Conservation (phyloP, 2,113 vertebrate species). For the Microcebus murinus region DNA sequence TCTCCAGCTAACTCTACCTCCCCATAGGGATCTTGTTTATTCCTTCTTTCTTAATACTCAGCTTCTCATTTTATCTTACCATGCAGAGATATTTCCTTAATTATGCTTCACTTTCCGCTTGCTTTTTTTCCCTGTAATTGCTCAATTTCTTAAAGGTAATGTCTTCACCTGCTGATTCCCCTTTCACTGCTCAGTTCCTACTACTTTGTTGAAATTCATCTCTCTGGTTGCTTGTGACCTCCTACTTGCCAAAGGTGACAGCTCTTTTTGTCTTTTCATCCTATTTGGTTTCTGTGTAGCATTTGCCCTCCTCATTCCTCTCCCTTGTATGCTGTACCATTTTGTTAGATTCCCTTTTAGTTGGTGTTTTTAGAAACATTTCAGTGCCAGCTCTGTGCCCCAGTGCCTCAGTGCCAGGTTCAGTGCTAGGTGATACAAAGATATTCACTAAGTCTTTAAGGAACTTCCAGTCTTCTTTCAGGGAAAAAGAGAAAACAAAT, state of each 20-base stretch:
- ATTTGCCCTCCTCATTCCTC: not conserved
- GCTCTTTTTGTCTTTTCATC: not conserved
- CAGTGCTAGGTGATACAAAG: not conserved
- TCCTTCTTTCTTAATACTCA: not conserved
- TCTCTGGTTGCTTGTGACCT: not conserved
- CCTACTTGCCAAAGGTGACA: not conserved
- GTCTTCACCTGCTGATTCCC: not conserved
- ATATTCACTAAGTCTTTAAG: not conserved
- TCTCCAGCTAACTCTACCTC: not conserved
- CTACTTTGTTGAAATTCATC: not conserved
- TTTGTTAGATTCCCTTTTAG: not conserved
- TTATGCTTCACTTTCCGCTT: not conserved
- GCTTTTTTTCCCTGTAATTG: not conserved
- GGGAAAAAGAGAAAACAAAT: not conserved
- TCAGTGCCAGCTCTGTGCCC: not conserved
- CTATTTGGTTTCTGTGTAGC: not conserved
- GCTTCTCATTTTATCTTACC: not conserved
- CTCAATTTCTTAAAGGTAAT: not conserved
- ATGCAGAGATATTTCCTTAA: not conserved
- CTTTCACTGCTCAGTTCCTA: not conserved
- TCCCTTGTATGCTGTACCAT: not conserved
- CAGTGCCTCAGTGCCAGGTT: not conserved
- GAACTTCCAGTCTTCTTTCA: not conserved
- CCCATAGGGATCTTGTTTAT: not conserved
- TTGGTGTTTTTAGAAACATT: conserved; percentile 29